Evolutionary conservation across 2,888 invertebrate genomes (phyloP), one percentile per base, ranked within the genome.

Genomic region (Cephalotes varians): DNA sequence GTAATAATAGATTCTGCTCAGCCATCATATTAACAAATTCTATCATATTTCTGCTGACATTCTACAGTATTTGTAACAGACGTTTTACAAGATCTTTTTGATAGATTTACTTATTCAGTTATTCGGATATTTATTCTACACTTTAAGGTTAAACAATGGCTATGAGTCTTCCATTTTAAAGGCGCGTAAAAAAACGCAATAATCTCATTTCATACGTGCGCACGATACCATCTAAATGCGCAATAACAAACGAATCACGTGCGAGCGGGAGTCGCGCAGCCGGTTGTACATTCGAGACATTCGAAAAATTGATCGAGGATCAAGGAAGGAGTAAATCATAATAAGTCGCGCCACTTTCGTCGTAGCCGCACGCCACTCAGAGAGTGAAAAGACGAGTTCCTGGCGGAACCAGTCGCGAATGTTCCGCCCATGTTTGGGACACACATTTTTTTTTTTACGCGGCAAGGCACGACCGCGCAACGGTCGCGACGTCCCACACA

Each of bases 391-490:
- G 25, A 54, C 28, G 15, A 72, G 81, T 85, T 90, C 87, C 80
- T 77, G 83, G 76, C 77, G 81, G 86, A 92, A 91, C 92, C 92
- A 91, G 92, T 92, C 90, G 85, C 82, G 71, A 88, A 85, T 87
- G 85, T 84, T 85, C 83, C 91, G 67, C 40, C 92, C 92, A 90
- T 93, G 91, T 93, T 92, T 82, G 93, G 91, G 87, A 73, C 54
- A 79, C 54, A 88, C 40, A n/a, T n/a, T n/a, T n/a, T n/a, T 87
- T 91, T 92, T 87, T 92, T 90, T 90, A 85, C 44, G 74, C 83
- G 67, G 71, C 81, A 79, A 15, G 40, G 3, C 15, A 71, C 86
- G 83, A 82, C 81, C 84, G 86, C 82, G 83, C 87, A 90, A 90
- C 91, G 91, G 88, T 86, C 88, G 54, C 86, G 77, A 74, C 90